phyloP scores from a whole-genome alignment of 2,888 invertebrate species.

The Blera fallax region DNA sequence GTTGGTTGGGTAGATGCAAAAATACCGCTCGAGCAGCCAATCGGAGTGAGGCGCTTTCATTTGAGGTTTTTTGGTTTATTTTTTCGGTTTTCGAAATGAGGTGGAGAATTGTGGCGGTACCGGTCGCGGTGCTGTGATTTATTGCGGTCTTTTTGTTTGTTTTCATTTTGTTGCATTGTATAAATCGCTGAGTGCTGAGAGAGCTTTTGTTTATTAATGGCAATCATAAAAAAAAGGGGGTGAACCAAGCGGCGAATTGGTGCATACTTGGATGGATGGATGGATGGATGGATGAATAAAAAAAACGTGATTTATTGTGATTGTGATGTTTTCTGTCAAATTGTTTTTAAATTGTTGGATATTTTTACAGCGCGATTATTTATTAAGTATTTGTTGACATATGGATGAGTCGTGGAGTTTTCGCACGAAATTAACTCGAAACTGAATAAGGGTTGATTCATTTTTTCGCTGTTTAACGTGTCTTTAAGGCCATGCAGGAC shows the following conservation, averaged over 20 bases:
- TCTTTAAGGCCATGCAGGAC: no score
- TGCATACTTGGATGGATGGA: neutral
- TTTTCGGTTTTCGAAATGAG: constrained; percentile 14
- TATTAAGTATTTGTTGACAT: constrained; percentile 8
- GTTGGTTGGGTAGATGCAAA: constrained; percentile 10
- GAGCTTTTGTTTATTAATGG: neutral
- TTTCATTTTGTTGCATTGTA: neutral
- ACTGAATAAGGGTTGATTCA: neutral
- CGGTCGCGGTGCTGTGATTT: constrained; percentile 28
- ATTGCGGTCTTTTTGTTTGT: constrained; percentile 14
- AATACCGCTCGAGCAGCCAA: constrained; percentile 2
- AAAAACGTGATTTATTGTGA: constrained; percentile 24
- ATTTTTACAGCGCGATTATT: constrained; percentile 14
- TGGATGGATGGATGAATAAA: no score
- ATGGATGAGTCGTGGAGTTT: no score
- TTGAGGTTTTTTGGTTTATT: constrained; percentile 29
- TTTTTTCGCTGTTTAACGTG: neutral
- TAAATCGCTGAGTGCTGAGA: neutral
- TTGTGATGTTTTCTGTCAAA: constrained; percentile 25
- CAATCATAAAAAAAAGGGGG: neutral
- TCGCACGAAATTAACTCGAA: no score
- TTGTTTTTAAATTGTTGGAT: constrained; percentile 9
- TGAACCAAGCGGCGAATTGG: neutral
- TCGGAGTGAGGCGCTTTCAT: constrained; percentile 36
- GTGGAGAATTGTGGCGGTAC: constrained; percentile 30